phyloP scores from a whole-genome alignment of 2,113 vertebrate genomes.

The Tinamus guttatus region DNA sequence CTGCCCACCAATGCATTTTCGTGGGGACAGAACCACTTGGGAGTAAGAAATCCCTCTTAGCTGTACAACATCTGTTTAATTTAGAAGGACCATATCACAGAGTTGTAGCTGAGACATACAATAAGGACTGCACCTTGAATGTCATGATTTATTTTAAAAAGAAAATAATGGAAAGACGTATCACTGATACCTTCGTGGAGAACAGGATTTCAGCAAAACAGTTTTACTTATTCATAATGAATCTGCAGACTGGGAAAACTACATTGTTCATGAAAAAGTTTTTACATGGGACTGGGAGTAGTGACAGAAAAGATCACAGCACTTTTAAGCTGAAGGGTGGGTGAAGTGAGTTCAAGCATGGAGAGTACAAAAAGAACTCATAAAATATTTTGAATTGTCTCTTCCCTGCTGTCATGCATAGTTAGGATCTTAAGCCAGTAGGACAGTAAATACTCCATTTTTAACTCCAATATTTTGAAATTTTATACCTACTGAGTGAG shows the following conservation, averaged over 20 bases:
- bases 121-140: background rate
- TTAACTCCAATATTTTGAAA: background rate
- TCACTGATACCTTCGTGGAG: background rate
- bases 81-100: background rate
- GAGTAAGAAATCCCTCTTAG: background rate
- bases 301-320: background rate
- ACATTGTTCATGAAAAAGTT: background rate
- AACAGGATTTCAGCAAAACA: background rate
- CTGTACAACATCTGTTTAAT: background rate
- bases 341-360: background rate
- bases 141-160: background rate
- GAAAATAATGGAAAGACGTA: background rate
- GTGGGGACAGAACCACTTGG: background rate
- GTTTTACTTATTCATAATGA: background rate
- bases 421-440: background rate
- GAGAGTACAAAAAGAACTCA: background rate
- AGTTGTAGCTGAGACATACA: background rate
- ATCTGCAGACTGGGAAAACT: background rate
- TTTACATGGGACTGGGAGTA: background rate
- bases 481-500: accelerated
- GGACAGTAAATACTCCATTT: background rate
- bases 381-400: background rate
- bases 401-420: accelerated
- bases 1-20: background rate
- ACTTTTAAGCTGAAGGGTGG: background rate